phyloP scores from a whole-genome alignment of 2,888 invertebrate genomes.

The Agrilus cyanescens region DNA sequence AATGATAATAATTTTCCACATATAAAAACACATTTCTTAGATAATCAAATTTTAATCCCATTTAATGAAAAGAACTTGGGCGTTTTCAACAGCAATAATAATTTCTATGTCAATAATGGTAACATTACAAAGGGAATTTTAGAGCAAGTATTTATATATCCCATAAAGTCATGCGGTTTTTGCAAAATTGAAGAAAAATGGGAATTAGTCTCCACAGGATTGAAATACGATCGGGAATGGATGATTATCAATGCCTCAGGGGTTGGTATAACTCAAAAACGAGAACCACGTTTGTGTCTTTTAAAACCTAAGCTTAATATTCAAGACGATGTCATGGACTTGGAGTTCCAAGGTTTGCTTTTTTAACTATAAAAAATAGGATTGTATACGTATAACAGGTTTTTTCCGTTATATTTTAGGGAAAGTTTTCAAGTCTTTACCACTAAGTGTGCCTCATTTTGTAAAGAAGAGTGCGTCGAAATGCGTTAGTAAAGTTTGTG shows the following conservation, averaged over 20 bases:
- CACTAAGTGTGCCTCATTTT: too few species aligned
- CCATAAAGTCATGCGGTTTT: slow-evolving; percentile 83
- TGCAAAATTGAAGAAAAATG: slow-evolving; percentile 56
- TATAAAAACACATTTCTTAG: not conserved
- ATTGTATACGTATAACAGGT: too few species aligned
- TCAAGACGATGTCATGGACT: slow-evolving; percentile 39
- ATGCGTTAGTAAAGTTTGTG: slow-evolving; percentile 77
- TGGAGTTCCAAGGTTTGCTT: slow-evolving; percentile 49
- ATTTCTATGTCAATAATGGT: not conserved
- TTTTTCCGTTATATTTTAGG: too few species aligned
- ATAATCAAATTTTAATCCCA: not conserved
- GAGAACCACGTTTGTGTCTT: slow-evolving; percentile 64
- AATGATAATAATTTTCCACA: slow-evolving; percentile 8
- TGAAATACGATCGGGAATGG: slow-evolving; percentile 86
- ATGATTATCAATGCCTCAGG: slow-evolving; percentile 79
- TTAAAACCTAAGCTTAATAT: slow-evolving; percentile 61
- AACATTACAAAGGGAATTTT: slow-evolving; percentile 17
- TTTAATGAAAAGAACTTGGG: not conserved
- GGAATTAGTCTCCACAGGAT: slow-evolving; percentile 63
- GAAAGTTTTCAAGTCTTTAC: too few species aligned
- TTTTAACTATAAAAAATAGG: too few species aligned
- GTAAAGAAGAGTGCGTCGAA: not conserved
- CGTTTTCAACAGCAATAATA: not conserved
- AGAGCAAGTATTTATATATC: slow-evolving; percentile 53
- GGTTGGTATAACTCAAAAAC: slow-evolving; percentile 79